Conservation (phyloP, 2,797 vertebrate species). For the Alcedo atthis region DNA sequence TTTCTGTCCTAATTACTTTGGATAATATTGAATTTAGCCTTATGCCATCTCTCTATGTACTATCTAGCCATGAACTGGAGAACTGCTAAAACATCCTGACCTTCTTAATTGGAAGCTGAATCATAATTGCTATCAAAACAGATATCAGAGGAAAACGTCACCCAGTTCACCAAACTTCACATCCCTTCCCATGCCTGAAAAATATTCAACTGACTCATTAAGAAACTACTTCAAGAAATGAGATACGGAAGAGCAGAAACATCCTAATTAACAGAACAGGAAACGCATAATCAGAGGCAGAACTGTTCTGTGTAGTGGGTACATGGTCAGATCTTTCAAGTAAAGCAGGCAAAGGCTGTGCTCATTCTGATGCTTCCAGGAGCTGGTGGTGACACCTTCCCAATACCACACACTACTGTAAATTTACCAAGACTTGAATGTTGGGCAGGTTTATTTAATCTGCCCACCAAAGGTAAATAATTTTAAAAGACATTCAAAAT, state of each 20-base stretch:
- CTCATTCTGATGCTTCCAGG: not conserved
- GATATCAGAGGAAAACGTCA: slow-evolving; percentile 41
- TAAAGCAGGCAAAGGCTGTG: not conserved
- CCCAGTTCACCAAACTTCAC: slow-evolving; percentile 47
- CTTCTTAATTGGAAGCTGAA: slow-evolving; percentile 53
- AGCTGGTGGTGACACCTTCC: not conserved
- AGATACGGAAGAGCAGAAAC: slow-evolving; percentile 34
- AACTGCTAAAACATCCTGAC: slow-evolving; percentile 16
- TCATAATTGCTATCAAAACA: slow-evolving; percentile 62
- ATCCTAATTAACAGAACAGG: slow-evolving; percentile 54
- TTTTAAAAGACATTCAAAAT: not conserved
- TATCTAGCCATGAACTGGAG: slow-evolving; percentile 38
- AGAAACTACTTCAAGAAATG: slow-evolving; percentile 38
- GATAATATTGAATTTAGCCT: slow-evolving; percentile 61
- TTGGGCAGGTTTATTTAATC: not conserved
- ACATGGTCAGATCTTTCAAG: not conserved
- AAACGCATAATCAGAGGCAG: not conserved
- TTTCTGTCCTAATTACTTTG: slow-evolving; percentile 59
- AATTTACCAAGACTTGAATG: not conserved
- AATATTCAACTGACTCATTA: slow-evolving; percentile 39
- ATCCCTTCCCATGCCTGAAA: slow-evolving; percentile 15
- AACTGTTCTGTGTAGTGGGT: not conserved
- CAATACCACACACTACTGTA: not conserved
- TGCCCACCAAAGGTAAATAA: not conserved
- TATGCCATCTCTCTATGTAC: slow-evolving; percentile 8